Conservation (phyloP, 2,113 vertebrate genomes). For the Antennarius striatus region DNA sequence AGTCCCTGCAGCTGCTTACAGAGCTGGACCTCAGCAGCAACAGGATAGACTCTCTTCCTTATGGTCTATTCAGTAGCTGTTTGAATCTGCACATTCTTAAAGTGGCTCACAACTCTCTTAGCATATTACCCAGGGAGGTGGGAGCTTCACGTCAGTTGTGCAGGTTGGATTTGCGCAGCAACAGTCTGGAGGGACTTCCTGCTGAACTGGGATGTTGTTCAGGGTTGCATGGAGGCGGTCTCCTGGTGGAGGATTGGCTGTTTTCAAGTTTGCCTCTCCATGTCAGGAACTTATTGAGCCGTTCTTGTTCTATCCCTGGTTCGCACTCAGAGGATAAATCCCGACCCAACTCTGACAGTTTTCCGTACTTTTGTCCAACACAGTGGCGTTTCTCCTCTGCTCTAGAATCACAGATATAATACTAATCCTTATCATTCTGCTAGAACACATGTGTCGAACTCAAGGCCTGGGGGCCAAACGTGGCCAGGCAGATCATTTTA, state of each 20-base stretch:
- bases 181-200: slow-evolving; percentile 77
- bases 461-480: too few species aligned
- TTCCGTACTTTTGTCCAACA: slow-evolving; percentile 66
- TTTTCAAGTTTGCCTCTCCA: slow-evolving; percentile 25
- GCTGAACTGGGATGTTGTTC: slow-evolving; percentile 72
- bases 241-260: slow-evolving; percentile 78
- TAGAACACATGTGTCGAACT: too few species aligned
- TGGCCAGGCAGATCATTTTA: too few species aligned
- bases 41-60: slow-evolving; percentile 70
- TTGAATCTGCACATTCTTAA: slow-evolving; percentile 45
- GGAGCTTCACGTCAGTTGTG: slow-evolving; percentile 63
- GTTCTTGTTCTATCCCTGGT: slow-evolving; percentile 17
- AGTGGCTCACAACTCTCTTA: slow-evolving; percentile 73
- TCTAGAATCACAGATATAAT: slow-evolving; percentile 77
- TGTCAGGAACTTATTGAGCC: slow-evolving; percentile 64
- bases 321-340: slow-evolving; percentile 36
- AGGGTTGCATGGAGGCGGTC: slow-evolving; percentile 70
- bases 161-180: slow-evolving; percentile 75
- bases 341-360: slow-evolving; percentile 65
- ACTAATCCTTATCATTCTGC: not conserved
- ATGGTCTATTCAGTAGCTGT: slow-evolving; percentile 25
- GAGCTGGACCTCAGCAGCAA: slow-evolving; percentile 78
- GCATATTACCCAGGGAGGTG: slow-evolving; percentile 58
- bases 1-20: slow-evolving; percentile 63
- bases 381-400: slow-evolving; percentile 79